These are phyloP conservation scores for Spialia ferax DNA, from an alignment of 2,888 invertebrate genomes.

Conservation along the genomic window DNA sequence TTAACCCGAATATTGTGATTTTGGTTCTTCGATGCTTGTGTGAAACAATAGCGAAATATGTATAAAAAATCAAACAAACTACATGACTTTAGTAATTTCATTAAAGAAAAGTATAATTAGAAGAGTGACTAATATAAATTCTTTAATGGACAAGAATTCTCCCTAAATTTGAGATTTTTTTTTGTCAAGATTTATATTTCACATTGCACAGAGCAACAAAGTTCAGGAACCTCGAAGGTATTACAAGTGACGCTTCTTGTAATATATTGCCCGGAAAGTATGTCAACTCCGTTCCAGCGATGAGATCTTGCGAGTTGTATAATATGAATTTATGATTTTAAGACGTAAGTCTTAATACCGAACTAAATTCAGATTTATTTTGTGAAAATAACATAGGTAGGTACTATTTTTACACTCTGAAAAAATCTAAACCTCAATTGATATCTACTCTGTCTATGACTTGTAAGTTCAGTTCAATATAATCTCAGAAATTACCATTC, in stretches of 20 bases:
- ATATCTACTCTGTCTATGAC: too few relatives aligned
- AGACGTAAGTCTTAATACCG: background rate
- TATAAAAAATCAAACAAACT: background rate
- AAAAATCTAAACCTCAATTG: too few relatives aligned
- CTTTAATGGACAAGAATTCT: background rate
- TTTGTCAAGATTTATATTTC: conserved; percentile 2
- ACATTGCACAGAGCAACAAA: background rate
- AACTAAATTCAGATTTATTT: background rate
- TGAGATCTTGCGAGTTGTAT: background rate
- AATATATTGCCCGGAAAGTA: background rate
- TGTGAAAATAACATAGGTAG: background rate
- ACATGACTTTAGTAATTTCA: background rate
- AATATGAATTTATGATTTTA: background rate
- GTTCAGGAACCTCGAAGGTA: background rate
- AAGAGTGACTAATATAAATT: background rate
- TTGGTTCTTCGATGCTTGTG: too few relatives aligned
- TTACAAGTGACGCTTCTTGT: background rate
- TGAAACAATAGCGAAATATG: too few relatives aligned
- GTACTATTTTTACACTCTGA: too few relatives aligned
- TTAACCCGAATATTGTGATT: too few relatives aligned
- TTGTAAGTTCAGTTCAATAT: too few relatives aligned
- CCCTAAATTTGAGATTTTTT: background rate
- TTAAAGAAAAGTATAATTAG: background rate
- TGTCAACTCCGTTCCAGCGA: conserved; percentile 3
- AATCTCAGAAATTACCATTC: too few relatives aligned